These are phyloP conservation scores for Gallinago paraguaiae DNA, from an alignment of 2,113 vertebrate genomes.

Conservation along the genomic window DNA sequence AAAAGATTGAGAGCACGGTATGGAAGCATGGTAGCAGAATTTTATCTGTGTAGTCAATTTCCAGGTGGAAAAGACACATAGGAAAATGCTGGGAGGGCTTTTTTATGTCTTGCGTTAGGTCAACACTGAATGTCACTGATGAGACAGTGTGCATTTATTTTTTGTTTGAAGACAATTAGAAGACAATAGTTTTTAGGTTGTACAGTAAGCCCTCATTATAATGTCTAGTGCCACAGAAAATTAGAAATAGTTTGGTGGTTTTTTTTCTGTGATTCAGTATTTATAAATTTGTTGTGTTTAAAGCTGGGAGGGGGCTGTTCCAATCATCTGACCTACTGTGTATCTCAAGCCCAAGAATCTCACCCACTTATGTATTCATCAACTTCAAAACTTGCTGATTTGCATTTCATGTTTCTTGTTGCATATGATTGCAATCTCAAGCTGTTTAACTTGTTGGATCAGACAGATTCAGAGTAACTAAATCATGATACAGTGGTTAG, in stretches of 20 bases:
- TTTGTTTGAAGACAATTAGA: not conserved
- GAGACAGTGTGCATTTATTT: not conserved
- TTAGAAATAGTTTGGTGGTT: not conserved
- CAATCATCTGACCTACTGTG: not conserved
- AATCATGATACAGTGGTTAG: slow-evolving; percentile 21
- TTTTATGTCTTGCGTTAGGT: not conserved
- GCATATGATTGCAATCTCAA: not conserved
- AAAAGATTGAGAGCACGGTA: not conserved
- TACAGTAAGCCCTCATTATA: not conserved
- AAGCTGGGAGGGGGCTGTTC: not conserved
- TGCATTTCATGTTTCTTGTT: slow-evolving; percentile 28
- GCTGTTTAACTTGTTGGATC: slow-evolving; percentile 38
- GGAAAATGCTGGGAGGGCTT: not conserved
- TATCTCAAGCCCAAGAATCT: not conserved
- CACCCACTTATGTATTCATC: not conserved
- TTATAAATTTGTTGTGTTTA: not conserved
- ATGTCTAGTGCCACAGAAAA: not conserved
- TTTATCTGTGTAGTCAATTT: not conserved
- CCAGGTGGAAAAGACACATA: not conserved
- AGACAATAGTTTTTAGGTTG: not conserved
- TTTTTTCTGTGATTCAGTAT: not conserved
- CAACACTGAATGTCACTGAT: not conserved
- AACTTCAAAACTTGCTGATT: slow-evolving; percentile 5
- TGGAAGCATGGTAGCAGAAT: not conserved
- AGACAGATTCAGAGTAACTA: slow-evolving; percentile 20